phyloP scores from a whole-genome alignment of 2,797 vertebrate species.

The Enteromius mattozi region DNA sequence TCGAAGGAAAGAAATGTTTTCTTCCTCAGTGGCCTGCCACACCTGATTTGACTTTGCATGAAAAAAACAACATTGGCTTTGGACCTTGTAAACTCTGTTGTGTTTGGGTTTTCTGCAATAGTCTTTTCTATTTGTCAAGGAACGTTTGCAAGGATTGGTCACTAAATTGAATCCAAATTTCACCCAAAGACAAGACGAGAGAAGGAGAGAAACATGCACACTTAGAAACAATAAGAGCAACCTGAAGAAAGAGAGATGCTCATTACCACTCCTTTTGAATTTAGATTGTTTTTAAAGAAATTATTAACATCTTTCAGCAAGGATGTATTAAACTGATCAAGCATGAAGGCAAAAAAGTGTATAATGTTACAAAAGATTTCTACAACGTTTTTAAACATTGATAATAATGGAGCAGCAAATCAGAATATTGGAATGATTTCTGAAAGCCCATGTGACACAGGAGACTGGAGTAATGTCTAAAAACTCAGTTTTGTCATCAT shows the following conservation, averaged over 20 bases:
- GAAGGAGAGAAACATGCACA: neutral
- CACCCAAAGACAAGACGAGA: neutral
- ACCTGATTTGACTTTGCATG: slow-evolving; percentile 39
- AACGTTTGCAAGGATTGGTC: neutral
- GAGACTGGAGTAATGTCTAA: neutral
- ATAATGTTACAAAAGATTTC: neutral
- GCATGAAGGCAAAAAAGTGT: neutral
- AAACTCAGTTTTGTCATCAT: neutral
- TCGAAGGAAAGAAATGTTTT: slow-evolving; percentile 42
- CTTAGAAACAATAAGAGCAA: neutral
- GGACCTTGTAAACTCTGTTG: slow-evolving; percentile 8
- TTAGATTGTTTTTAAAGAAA: neutral
- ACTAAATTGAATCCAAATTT: neutral
- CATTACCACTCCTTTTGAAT: neutral
- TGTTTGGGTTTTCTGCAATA: slow-evolving; percentile 4
- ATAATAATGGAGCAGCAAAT: neutral
- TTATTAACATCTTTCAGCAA: neutral
- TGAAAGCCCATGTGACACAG: neutral
- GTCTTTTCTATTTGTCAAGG: slow-evolving; percentile 24
- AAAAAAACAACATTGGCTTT: slow-evolving; percentile 28
- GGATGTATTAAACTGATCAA: neutral
- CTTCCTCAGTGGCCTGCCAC: slow-evolving; percentile 32
- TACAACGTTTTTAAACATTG: neutral
- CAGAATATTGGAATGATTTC: neutral
- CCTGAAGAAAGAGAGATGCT: neutral